Evolutionary conservation across 2,113 vertebrate species (phyloP).

Genomic region (Bos indicus): DNA sequence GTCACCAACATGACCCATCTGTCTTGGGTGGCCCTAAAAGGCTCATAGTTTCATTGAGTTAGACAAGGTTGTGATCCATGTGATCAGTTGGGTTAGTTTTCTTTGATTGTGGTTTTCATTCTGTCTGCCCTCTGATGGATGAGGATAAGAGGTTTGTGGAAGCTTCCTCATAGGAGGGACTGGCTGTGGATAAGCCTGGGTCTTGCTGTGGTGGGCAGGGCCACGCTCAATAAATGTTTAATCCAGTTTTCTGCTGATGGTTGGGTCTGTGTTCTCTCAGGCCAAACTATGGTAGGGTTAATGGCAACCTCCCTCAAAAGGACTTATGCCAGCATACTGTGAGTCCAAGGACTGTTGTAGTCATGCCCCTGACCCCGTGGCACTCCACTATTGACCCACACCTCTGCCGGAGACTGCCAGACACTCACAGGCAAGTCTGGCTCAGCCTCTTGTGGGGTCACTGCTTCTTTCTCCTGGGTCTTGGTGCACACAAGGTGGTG

Average conservation of each 20-base stretch:
- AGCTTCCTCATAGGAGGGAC: background rate
- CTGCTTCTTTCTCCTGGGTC: background rate
- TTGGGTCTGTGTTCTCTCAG: background rate
- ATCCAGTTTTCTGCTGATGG: background rate
- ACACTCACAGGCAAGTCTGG: background rate
- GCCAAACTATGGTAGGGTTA: background rate
- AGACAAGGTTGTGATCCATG: background rate
- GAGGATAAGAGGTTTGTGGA: background rate
- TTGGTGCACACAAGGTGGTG: background rate
- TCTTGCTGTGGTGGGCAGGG: background rate
- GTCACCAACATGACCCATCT: background rate
- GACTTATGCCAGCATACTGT: background rate
- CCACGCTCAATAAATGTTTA: background rate
- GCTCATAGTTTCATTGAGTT: background rate
- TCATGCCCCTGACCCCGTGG: rapidly evolving
- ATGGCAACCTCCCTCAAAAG: background rate
- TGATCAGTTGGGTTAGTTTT: background rate
- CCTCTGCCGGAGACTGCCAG: background rate
- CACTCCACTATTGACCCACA: background rate
- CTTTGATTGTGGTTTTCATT: background rate
- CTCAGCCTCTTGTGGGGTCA: background rate
- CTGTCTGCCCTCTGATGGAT: background rate
- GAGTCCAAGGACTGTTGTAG: background rate
- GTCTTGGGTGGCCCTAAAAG: background rate
- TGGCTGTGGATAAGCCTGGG: background rate